Base-by-base conservation (phyloP, 2,888 invertebrate genomes). In the Lycocerus yunnanus region DNA sequence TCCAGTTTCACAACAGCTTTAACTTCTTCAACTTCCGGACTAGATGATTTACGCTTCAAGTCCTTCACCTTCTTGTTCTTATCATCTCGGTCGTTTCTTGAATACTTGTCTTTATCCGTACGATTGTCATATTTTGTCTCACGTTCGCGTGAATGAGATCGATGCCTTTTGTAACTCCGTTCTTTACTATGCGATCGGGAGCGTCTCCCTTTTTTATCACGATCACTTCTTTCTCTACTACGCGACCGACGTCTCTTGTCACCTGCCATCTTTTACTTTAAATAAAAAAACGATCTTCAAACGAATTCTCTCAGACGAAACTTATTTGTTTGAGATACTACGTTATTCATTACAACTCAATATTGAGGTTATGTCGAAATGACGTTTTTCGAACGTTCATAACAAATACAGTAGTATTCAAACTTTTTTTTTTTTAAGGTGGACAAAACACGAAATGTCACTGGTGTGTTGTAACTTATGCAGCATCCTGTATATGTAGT, bases 21-120 rank as follows among this genome's bases (percentile, higher is more conserved):
- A 76, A 81, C 15, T 15, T 88, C 88, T 11, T 89, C 89, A 6
- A 88, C 88, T 69, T 88, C 87, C 74, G 84, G 80, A 15, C 87
- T 78, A 85, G 88, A 80, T 79, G 87, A 71, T 78, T 83, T 79
- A 76, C 81, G 84, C 77, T 15, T 86, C 69, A 72, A 72, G 15
- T 80, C 81, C 68, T 84, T 85, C 75, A 80, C 81, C 72, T 82
- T 82, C 58, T 83, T 84, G 13, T 82, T 80, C 67, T 83, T 83
- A 10, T 80, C 79, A 65, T 82, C 80, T 74, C 78, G 81, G 8
- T 81, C 80, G 10, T 72, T 75, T 59, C 70, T 70, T n/a, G 9
- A 15, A 15, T 81, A 80, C 61, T 81, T 83, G 66, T 81, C 83
- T 68, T 79, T 71, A 59, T 80, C 81, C 43, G 81, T 80, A 59